Conservation (phyloP, 2,797 vertebrate species). For the Enteromius fasciolatus region DNA sequence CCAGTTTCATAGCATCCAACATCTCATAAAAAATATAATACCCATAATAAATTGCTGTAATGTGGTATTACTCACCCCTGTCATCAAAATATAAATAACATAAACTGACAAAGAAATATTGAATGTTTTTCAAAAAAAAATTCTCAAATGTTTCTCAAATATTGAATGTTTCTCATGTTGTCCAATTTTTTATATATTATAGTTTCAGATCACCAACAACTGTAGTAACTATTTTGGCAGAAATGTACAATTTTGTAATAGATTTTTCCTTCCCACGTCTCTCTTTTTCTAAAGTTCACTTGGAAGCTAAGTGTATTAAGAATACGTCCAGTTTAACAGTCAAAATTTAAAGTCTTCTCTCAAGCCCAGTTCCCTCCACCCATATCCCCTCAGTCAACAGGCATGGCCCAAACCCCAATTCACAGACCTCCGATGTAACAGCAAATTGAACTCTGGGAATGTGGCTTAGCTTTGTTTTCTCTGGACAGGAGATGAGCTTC, state of each 20-base stretch:
- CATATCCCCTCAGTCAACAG: slow-evolving; percentile 72
- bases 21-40: not conserved
- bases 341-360: slow-evolving; percentile 35
- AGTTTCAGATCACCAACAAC: not conserved
- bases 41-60: not conserved
- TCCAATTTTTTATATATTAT: not conserved
- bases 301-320: slow-evolving; percentile 9
- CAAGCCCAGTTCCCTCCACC: slow-evolving; percentile 69
- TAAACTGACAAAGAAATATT: not conserved
- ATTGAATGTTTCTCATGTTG: not conserved
- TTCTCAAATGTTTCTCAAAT: no score
- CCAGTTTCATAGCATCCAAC: not conserved
- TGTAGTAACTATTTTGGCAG: not conserved
- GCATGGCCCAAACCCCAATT: slow-evolving; percentile 77
- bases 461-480: slow-evolving; percentile 83
- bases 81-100: not conserved
- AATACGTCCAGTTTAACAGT: slow-evolving; percentile 33
- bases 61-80: not conserved
- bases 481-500: slow-evolving; percentile 85
- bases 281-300: slow-evolving; percentile 21
- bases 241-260: not conserved
- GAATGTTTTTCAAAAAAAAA: slow-evolving; percentile 1
- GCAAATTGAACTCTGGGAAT: slow-evolving; percentile 86
- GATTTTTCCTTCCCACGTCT: slow-evolving; percentile 31
- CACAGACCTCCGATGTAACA: slow-evolving; percentile 82